Percentiles rank a stretch among this genome's conserved stretches.
These are phyloP conservation scores for Benitochromis conjunctus DNA, from an alignment of 2,113 vertebrate genomes.

Conservation along the genomic window DNA sequence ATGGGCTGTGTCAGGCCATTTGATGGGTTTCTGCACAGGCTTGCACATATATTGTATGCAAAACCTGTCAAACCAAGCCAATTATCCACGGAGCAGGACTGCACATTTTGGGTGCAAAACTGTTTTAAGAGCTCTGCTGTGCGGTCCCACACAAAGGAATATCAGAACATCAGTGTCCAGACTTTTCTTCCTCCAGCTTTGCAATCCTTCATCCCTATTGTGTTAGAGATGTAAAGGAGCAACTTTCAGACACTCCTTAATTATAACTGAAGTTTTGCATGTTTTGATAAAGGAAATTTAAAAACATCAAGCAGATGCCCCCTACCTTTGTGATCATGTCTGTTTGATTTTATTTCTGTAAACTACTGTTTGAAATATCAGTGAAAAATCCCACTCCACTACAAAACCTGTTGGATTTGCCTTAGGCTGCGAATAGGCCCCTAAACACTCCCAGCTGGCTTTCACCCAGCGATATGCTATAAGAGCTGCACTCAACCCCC, in stretches of 20 bases:
- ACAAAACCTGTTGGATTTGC: slow-evolving; percentile 30
- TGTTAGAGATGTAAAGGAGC: background rate
- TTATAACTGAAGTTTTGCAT: background rate
- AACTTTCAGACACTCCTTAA: background rate
- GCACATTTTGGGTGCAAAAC: background rate
- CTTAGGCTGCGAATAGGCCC: background rate
- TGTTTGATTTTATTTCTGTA: background rate
- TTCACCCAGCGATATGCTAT: background rate
- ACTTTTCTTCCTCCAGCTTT: background rate
- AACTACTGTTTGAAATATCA: background rate
- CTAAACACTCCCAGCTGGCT: background rate
- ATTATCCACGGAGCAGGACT: background rate
- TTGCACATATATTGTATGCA: background rate
- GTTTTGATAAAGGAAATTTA: background rate
- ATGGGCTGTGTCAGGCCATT: slow-evolving; percentile 18
- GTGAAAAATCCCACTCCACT: background rate
- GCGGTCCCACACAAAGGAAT: background rate
- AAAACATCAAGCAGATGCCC: background rate
- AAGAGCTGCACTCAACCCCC: background rate
- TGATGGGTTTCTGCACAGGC: background rate
- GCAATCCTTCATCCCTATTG: background rate
- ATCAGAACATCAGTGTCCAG: background rate
- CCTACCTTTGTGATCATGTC: background rate
- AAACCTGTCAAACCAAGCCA: background rate
- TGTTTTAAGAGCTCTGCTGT: background rate